These are phyloP conservation scores for Rosalia funebris DNA, from an alignment of 2,888 invertebrate species.

Conservation along the genomic window DNA sequence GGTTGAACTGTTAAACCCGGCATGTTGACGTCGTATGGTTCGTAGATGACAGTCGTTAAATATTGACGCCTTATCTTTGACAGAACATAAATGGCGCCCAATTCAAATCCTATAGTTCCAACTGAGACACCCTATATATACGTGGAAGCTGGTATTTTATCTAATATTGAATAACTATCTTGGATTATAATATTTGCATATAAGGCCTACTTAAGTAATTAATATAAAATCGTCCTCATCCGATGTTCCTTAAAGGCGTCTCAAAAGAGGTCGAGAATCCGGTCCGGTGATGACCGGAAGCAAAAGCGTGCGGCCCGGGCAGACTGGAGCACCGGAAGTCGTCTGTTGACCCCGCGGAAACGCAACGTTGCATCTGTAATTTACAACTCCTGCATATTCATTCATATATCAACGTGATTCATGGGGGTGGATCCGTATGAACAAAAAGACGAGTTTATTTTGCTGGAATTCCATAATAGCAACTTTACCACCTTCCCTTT, in stretches of 20 bases:
- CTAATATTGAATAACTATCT: no score
- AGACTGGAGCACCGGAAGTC: conserved; percentile 55
- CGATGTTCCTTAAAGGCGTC: neutral
- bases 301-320: conserved; percentile 48
- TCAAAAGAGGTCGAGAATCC: conserved; percentile 25
- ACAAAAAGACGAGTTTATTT: conserved; percentile 3
- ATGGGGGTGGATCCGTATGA: conserved; percentile 25
- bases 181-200: no score
- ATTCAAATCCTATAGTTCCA: no score
- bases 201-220: no score
- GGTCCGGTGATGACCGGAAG: conserved; percentile 50
- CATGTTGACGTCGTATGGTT: no score
- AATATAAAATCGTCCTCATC: neutral
- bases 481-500: no score
- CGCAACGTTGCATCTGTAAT: conserved; percentile 53
- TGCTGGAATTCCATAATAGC: conserved; percentile 1
- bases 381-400: conserved; percentile 51
- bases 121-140: no score
- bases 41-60: no score
- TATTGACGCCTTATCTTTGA: no score
- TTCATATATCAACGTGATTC: conserved; percentile 52
- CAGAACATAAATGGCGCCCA: no score
- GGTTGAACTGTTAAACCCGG: no score
- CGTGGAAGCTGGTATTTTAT: no score
- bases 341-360: conserved; percentile 58